A percentile compares a stretch with the other conserved stretches of the same genome.
Conservation (phyloP, 2,888 invertebrate genomes). For the Xestia c-nigrum region DNA sequence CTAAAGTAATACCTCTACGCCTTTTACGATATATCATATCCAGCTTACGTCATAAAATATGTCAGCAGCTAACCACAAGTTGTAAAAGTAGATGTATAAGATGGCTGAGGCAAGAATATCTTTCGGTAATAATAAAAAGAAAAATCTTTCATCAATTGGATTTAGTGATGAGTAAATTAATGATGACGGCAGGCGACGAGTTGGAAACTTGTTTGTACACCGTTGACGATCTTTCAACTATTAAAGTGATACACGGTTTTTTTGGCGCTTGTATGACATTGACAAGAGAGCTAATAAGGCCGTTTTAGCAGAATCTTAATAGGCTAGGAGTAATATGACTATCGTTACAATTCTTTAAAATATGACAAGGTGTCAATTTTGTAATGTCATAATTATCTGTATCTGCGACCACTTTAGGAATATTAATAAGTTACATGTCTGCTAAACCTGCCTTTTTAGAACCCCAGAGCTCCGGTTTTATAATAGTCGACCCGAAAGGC, state of each 20-base stretch:
- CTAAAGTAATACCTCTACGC: constrained; percentile 13
- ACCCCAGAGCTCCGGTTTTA: not conserved
- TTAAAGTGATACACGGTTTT: not conserved
- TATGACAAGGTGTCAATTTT: not conserved
- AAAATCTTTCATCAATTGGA: constrained; percentile 51
- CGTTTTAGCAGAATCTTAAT: not conserved
- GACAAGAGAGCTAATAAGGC: not conserved
- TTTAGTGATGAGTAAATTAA: constrained; percentile 46
- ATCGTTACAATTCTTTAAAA: not conserved
- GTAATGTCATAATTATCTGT: not conserved
- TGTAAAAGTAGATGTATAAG: constrained; percentile 29
- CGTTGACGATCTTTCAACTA: constrained; percentile 5
- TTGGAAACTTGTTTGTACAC: constrained; percentile 47
- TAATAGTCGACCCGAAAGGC: too few species aligned
- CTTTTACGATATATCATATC: constrained; percentile 36
- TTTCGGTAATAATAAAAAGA: constrained; percentile 26
- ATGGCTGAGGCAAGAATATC: constrained; percentile 16
- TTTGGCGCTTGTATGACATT: not conserved
- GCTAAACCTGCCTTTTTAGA: not conserved
- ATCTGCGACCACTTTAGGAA: not conserved
- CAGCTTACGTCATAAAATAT: constrained; percentile 33
- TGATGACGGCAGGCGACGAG: constrained; percentile 39
- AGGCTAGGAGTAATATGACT: not conserved
- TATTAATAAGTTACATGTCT: not conserved
- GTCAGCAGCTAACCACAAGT: constrained; percentile 21